A percentile compares a stretch with the other conserved stretches of the same genome.
phyloP scores from a whole-genome alignment of 2,888 invertebrate species.

The Drosophila pseudotakahashii region DNA sequence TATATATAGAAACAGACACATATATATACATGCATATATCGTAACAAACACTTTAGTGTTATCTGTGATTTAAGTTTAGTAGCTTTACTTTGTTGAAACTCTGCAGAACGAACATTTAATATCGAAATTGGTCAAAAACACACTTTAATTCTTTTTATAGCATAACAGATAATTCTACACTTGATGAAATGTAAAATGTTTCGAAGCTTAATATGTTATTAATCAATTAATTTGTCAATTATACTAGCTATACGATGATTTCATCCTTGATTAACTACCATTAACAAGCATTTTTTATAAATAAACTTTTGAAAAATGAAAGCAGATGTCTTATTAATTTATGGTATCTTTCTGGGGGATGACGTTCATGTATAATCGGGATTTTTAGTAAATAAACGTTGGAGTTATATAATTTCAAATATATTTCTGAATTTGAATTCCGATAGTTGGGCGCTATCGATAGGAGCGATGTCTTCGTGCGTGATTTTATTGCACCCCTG shows the following conservation, averaged over 20 bases:
- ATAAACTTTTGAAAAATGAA: slow-evolving; percentile 64
- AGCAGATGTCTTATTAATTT: background rate
- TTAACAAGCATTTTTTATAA: slow-evolving; percentile 76
- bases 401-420: background rate
- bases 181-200: slow-evolving; percentile 46
- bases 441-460: background rate
- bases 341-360: no score
- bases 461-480: background rate
- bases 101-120: slow-evolving; percentile 38
- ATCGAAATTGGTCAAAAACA: slow-evolving; percentile 43
- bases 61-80: slow-evolving; percentile 84
- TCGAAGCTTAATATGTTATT: slow-evolving; percentile 59
- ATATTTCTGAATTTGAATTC: slow-evolving; percentile 6
- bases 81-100: slow-evolving; percentile 81
- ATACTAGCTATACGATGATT: slow-evolving; percentile 48
- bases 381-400: background rate
- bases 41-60: slow-evolving; percentile 81
- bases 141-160: slow-evolving; percentile 51
- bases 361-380: no score
- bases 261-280: slow-evolving; percentile 49
- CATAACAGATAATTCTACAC: slow-evolving; percentile 31
- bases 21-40: slow-evolving; percentile 58
- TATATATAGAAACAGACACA: slow-evolving; percentile 43
- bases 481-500: background rate
- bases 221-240: slow-evolving; percentile 62